Percentiles rank a stretch among this genome's conserved stretches.
phyloP scores from a whole-genome alignment of 2,797 vertebrate species.

The Nannoperca australis region DNA sequence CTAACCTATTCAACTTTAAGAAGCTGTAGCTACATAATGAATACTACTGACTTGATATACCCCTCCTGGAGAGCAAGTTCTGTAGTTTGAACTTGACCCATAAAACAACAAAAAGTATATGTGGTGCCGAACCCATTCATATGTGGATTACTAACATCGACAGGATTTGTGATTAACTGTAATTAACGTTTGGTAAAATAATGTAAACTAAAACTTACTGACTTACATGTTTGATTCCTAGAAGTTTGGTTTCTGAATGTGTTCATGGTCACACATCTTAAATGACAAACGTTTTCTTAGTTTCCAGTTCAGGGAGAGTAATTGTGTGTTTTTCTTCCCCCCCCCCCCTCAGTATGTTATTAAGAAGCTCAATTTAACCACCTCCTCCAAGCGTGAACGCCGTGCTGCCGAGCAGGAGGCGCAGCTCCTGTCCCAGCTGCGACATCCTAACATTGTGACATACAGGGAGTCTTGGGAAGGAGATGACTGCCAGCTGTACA shows the following conservation, averaged over 20 bases:
- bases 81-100: background rate
- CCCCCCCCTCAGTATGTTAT: conserved; percentile 92
- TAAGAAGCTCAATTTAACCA: conserved; percentile 94
- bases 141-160: background rate
- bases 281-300: no score
- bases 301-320: background rate
- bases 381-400: conserved; percentile 90
- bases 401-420: conserved; percentile 96
- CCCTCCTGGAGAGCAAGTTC: background rate
- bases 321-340: background rate
- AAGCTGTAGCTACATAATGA: background rate
- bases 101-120: background rate
- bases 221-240: background rate
- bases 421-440: conserved; percentile 92
- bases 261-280: background rate
- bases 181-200: background rate
- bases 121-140: background rate
- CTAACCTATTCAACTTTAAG: background rate
- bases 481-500: conserved; percentile 92
- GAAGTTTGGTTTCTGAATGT: background rate
- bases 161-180: background rate
- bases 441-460: conserved; percentile 97
- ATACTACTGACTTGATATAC: background rate
- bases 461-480: conserved; percentile 98
- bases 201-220: background rate